Percentiles rank a stretch among this genome's conserved stretches.
phyloP scores from a whole-genome alignment of 2,888 invertebrate genomes.

The Netelia fuscicornis region DNA sequence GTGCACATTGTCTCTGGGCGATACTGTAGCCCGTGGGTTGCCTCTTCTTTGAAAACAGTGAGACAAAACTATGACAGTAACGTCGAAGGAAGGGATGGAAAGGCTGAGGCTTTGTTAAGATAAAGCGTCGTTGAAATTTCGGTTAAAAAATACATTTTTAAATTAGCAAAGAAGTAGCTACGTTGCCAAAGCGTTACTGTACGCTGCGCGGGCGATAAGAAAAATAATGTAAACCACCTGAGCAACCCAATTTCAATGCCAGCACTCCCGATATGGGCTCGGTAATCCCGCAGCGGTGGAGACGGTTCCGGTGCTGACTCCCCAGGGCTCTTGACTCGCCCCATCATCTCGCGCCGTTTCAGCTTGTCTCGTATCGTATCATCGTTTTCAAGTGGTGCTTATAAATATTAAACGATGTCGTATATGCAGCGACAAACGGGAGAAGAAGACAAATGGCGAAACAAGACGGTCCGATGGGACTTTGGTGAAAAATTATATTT shows the following conservation, averaged over 20 bases:
- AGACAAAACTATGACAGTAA: not conserved
- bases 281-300: no score
- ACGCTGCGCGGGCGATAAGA: no score
- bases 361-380: not conserved
- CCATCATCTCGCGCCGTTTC: no score
- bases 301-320: no score
- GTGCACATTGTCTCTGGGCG: not conserved
- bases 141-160: no score
- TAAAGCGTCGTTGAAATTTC: not conserved
- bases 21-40: not conserved
- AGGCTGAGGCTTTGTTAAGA: not conserved
- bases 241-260: no score
- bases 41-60: not conserved
- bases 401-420: not conserved
- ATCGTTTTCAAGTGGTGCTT: not conserved
- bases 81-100: not conserved
- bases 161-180: no score
- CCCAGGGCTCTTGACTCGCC: no score
- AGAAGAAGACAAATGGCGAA: constrained; percentile 4
- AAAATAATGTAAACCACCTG: no score
- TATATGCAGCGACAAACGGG: not conserved
- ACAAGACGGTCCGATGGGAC: not conserved
- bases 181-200: no score
- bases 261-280: no score
- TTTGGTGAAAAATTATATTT: not conserved